Percentiles rank a stretch among this genome's conserved stretches.
Evolutionary conservation across 2,113 vertebrate genomes (phyloP).

Genomic region (Varanus salvator): DNA sequence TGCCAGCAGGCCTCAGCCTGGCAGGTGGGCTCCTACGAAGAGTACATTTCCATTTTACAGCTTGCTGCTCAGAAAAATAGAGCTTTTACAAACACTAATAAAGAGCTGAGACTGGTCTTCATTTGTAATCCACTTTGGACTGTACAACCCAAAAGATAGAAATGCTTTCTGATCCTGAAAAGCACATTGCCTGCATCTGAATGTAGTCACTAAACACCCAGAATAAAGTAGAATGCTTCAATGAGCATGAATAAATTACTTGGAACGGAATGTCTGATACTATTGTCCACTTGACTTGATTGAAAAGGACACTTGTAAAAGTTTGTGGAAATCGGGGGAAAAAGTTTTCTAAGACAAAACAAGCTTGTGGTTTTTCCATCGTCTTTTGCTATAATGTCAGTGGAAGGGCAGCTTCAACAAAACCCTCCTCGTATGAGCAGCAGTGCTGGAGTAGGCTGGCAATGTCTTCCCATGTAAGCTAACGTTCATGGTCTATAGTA

Average conservation of each 20-base stretch:
- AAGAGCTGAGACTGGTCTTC: background rate
- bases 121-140: conserved; percentile 11
- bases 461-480: background rate
- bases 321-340: background rate
- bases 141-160: background rate
- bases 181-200: background rate
- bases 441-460: background rate
- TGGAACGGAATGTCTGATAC: background rate
- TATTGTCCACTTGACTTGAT: background rate
- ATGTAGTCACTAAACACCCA: accelerated
- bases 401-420: background rate
- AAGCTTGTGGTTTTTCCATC: background rate
- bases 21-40: background rate
- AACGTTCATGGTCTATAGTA: background rate
- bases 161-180: background rate
- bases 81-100: background rate
- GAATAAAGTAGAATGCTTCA: background rate
- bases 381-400: background rate
- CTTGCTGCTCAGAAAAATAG: background rate
- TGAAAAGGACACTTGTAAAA: background rate
- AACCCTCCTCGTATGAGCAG: background rate
- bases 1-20: background rate
- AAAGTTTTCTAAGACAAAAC: background rate
- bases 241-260: background rate
- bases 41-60: background rate